A percentile compares a stretch with the other conserved stretches of the same genome.
These are phyloP conservation scores for rabbit (Oryctolagus cuniculus) DNA, from an alignment of 2,113 vertebrate species.

Conservation along the genomic window DNA sequence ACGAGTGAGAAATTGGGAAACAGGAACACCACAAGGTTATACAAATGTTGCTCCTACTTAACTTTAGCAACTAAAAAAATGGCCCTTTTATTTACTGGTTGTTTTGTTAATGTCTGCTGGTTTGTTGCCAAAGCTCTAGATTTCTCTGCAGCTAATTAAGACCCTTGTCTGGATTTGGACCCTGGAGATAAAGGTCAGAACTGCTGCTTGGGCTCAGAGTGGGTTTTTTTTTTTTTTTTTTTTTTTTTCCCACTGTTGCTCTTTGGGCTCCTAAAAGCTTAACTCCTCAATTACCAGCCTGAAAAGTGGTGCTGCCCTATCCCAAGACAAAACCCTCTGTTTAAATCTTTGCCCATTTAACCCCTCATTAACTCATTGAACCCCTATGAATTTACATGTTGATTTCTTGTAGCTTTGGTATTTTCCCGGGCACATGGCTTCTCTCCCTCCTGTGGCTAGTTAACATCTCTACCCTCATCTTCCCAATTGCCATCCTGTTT, in stretches of 20 bases:
- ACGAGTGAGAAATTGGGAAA: background rate
- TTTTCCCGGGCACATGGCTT: slow-evolving; percentile 53
- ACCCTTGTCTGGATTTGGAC: slow-evolving; percentile 75
- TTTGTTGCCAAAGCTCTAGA: slow-evolving; percentile 72
- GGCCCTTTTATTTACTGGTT: slow-evolving; percentile 67
- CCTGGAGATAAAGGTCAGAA: slow-evolving; percentile 79
- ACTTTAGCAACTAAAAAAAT: background rate
- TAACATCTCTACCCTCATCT: slow-evolving; percentile 62
- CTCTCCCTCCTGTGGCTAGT: slow-evolving; percentile 50
- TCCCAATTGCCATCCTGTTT: slow-evolving; percentile 67
- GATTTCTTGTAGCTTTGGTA: slow-evolving; percentile 38
- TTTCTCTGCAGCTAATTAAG: slow-evolving; percentile 80
- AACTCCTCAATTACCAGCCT: slow-evolving; percentile 76
- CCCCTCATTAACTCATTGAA: slow-evolving; percentile 71
- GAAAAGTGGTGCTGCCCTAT: slow-evolving; percentile 37
- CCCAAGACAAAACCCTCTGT: background rate
- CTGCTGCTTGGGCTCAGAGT: slow-evolving; percentile 28
- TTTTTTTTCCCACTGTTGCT: slow-evolving; percentile 49
- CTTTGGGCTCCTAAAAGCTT: slow-evolving; percentile 66
- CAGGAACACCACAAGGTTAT: slow-evolving; percentile 18
- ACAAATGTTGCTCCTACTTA: slow-evolving; percentile 51
- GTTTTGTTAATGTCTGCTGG: slow-evolving; percentile 69
- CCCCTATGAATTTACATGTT: slow-evolving; percentile 59
- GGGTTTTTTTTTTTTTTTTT: no score
- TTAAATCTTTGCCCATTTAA: slow-evolving; percentile 78